These are phyloP conservation scores for Odontocolon sp. DNA, from an alignment of 2,888 invertebrate species.

Conservation along the genomic window DNA sequence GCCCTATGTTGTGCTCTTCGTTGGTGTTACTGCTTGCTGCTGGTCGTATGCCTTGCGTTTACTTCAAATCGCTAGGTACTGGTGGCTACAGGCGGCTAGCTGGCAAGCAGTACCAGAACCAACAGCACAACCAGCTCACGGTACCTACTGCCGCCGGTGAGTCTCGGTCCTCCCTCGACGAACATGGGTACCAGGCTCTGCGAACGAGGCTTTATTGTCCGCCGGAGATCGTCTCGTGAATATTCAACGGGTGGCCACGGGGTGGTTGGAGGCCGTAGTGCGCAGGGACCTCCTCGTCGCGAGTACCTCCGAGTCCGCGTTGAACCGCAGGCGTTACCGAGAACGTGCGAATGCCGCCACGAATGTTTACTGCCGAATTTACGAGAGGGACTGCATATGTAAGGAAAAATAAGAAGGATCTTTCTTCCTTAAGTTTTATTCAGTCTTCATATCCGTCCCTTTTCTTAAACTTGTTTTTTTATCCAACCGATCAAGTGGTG, in stretches of 20 bases:
- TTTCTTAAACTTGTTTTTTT: not conserved
- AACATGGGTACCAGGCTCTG: constrained; percentile 52
- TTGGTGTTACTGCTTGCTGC: constrained; percentile 13
- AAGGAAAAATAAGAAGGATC: not conserved
- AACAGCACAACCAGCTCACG: not conserved
- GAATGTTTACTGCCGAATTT: constrained; percentile 59
- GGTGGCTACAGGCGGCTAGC: not conserved
- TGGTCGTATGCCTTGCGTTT: constrained; percentile 42
- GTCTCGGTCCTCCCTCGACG: constrained; percentile 14
- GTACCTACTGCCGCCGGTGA: constrained; percentile 28
- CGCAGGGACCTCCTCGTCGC: constrained; percentile 1
- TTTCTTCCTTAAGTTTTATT: not conserved
- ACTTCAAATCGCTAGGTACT: constrained; percentile 38
- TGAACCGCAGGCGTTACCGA: constrained; percentile 64
- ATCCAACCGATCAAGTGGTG: too few relatives aligned
- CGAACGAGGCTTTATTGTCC: constrained; percentile 66
- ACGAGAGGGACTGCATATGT: not conserved
- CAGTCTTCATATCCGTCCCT: not conserved
- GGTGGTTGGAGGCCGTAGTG: constrained; percentile 30
- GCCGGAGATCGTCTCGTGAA: constrained; percentile 72
- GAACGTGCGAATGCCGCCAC: constrained; percentile 65
- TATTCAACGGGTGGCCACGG: constrained; percentile 66
- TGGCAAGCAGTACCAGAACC: not conserved
- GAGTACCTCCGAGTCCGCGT: constrained; percentile 42
- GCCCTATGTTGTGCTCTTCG: constrained; percentile 12